phyloP scores from a whole-genome alignment of 2,113 vertebrate genomes.

The Terrapene triunguis region DNA sequence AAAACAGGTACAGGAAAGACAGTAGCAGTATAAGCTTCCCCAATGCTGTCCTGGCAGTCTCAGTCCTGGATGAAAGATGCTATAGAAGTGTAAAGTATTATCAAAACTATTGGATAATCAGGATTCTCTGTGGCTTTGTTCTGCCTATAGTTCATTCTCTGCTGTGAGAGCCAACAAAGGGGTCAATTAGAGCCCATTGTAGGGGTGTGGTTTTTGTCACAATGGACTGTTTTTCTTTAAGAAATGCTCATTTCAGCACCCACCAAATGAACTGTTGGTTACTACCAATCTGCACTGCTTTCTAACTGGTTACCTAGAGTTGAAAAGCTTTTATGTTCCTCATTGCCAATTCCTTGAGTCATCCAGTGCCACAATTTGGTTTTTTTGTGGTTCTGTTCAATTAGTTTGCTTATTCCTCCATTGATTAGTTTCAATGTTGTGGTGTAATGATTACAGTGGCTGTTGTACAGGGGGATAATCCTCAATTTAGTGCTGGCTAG shows the following conservation, averaged over 20 bases:
- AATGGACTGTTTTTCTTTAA: not conserved
- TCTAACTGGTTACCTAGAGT: not conserved
- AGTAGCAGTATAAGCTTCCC: not conserved
- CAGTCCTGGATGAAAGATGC: slow-evolving; percentile 25
- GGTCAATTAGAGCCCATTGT: slow-evolving; percentile 43
- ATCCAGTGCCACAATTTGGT: not conserved
- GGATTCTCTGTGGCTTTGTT: slow-evolving; percentile 35
- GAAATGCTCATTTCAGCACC: slow-evolving; percentile 15
- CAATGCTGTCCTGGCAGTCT: slow-evolving; percentile 17
- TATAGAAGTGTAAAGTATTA: slow-evolving; percentile 22
- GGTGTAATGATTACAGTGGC: not conserved
- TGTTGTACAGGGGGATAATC: not conserved
- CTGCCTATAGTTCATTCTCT: not conserved
- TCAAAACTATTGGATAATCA: slow-evolving; percentile 57
- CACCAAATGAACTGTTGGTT: not conserved
- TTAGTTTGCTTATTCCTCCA: not conserved
- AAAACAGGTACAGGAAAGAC: not conserved
- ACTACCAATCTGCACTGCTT: not conserved
- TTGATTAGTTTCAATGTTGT: not conserved
- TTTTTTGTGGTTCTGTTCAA: fast-evolving
- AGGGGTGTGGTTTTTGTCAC: slow-evolving; percentile 5
- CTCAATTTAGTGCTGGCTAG: not conserved
- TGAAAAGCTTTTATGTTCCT: not conserved
- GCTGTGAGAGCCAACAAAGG: slow-evolving; percentile 24
- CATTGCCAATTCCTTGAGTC: not conserved